These are phyloP conservation scores for Syrrhaptes paradoxus DNA, from an alignment of 2,113 vertebrate genomes.

Conservation along the genomic window DNA sequence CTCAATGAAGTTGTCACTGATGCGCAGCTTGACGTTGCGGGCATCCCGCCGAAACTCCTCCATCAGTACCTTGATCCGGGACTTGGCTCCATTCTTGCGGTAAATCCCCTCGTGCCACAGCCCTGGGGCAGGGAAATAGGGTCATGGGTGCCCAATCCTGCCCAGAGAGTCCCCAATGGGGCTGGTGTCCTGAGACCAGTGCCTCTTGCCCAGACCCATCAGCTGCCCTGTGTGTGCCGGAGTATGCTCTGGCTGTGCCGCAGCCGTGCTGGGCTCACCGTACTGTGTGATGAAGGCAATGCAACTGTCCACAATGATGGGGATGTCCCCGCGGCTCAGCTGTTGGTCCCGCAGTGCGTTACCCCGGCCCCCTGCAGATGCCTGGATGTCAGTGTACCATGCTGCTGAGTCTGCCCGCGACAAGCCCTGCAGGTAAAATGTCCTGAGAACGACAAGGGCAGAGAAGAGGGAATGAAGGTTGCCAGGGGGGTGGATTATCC, in stretches of 20 bases:
- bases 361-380: slow-evolving; percentile 86
- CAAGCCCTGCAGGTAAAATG: slow-evolving; percentile 90
- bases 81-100: slow-evolving; percentile 94
- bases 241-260: accelerated
- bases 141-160: background rate
- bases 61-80: slow-evolving; percentile 92
- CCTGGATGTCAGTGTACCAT: slow-evolving; percentile 88
- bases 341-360: slow-evolving; percentile 92
- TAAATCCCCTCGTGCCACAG: slow-evolving; percentile 95
- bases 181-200: accelerated
- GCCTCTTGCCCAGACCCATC: accelerated
- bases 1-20: slow-evolving; percentile 95
- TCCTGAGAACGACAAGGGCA: slow-evolving; percentile 78
- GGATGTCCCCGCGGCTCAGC: slow-evolving; percentile 92
- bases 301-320: slow-evolving; percentile 97
- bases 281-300: slow-evolving; percentile 97
- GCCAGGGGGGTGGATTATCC: background rate
- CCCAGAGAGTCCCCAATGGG: background rate
- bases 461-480: slow-evolving; percentile 20
- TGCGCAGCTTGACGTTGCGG: slow-evolving; percentile 92
- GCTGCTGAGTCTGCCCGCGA: slow-evolving; percentile 83
- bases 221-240: accelerated
- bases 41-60: slow-evolving; percentile 94
- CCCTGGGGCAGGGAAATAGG: slow-evolving; percentile 67
- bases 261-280: slow-evolving; percentile 66